Conservation (phyloP, 2,888 invertebrate genomes). For the Drosophila tripunctata region DNA sequence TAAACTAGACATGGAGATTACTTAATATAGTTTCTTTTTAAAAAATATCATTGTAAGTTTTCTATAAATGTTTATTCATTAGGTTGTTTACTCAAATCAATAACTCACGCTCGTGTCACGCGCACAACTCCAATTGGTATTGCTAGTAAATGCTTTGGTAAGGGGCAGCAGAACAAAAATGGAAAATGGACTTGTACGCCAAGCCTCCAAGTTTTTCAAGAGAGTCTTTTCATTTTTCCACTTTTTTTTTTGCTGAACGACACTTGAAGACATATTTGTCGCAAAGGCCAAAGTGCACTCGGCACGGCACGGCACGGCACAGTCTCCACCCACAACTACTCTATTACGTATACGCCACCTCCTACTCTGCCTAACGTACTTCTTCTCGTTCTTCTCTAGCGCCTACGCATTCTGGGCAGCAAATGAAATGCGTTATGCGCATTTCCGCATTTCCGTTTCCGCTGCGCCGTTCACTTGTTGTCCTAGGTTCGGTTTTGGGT, state of each 20-base stretch:
- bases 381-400: neutral
- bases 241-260: constrained; percentile 20
- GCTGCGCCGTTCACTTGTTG: constrained; percentile 34
- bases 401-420: constrained; percentile 44
- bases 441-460: constrained; percentile 55
- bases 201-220: constrained; percentile 6
- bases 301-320: neutral
- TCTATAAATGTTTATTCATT: neutral
- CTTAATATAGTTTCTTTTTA: too few species aligned
- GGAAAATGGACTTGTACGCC: constrained; percentile 7
- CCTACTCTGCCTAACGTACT: neutral
- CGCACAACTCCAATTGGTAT: neutral
- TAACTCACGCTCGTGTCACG: neutral
- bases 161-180: neutral
- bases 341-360: too few species aligned
- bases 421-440: constrained; percentile 70
- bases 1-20: too few species aligned
- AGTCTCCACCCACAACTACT: too few species aligned
- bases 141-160: neutral
- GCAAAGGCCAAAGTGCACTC: constrained; percentile 65
- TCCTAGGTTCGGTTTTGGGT: constrained; percentile 48
- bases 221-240: too few species aligned
- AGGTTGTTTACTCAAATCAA: neutral
- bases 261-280: constrained; percentile 69
- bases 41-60: too few species aligned